Base-by-base conservation (phyloP, 2,888 invertebrate species). In the Noctua janthe region DNA sequence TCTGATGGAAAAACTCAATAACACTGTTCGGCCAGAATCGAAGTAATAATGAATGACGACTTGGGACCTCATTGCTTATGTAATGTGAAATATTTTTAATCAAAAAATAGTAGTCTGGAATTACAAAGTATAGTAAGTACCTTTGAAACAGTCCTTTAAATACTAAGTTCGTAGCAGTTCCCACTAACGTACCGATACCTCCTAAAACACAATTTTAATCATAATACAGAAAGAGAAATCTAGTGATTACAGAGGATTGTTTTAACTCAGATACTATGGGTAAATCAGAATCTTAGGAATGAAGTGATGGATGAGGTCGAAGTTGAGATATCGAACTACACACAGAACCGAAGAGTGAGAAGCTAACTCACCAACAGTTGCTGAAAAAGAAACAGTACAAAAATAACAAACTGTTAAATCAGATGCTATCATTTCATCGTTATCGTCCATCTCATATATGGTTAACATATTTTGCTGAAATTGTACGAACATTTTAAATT, bases 361-460 rank as follows among this genome's bases (percentile, higher is more conserved):
- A 59, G 8, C 6, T 7, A 54, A 81, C 81, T 89, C 87, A 96
- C 96, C 97, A 79, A 98, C 97, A 73, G 98, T 98, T 0, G 98
- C 98, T 3, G 98, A 98, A 92, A 98, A 98, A 0, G 98, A 98
- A 0, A 98, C 97, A 8, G 98, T 97, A 88, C 98, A 96, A 93
- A 98, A 98, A 91, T 98, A 98, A 86, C 98, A 98, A 88, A 98
- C 97, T 0, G 98, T 98, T n/a, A 98, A 97, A 88, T 97, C 97
- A 0, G 98, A 98, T 6, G 98, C 98, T 82, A 92, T 56, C 35
- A 87, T 87, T 70, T 94, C 94, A 7, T 94, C 95, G 89, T 89
- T 88, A 10, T 56, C 76, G 56, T 88, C 88, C 1, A 92, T 95
- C 15, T 97, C 97, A 85, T 97, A 97, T 91, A 98, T 97, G 83